These are phyloP conservation scores for Drosophila peninsularis DNA, from an alignment of 2,888 invertebrate species.

Conservation along the genomic window DNA sequence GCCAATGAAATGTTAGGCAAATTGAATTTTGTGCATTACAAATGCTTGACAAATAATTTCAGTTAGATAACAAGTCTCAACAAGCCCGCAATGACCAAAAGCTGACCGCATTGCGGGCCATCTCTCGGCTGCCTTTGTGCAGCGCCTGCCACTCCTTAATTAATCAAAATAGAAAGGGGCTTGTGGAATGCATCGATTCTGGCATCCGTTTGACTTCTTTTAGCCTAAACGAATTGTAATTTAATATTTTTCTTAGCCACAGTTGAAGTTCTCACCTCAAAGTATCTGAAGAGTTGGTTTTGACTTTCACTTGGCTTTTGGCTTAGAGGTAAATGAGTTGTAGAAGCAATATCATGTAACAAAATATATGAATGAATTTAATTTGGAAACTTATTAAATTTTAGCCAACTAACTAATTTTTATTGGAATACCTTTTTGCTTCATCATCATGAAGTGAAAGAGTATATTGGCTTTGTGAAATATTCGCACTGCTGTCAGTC, in stretches of 20 bases:
- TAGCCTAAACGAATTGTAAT: neutral
- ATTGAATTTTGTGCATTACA: conserved; percentile 73
- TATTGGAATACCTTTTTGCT: no score
- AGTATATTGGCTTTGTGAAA: no score
- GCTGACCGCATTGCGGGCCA: conserved; percentile 22
- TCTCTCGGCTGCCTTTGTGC: conserved; percentile 9
- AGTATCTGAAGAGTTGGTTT: neutral
- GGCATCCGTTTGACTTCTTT: neutral
- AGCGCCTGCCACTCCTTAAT: neutral
- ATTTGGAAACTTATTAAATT: no score
- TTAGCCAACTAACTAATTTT: no score
- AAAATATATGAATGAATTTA: no score
- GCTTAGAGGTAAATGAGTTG: no score
- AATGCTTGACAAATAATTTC: conserved; percentile 70
- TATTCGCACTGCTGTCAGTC: no score
- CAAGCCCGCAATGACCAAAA: conserved; percentile 24
- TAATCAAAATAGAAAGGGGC: neutral
- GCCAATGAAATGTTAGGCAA: conserved; percentile 75
- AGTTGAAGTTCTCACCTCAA: neutral
- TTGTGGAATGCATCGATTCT: neutral
- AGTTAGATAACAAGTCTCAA: conserved; percentile 46
- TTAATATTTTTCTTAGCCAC: no score
- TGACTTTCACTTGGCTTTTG: neutral
- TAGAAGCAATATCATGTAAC: no score
- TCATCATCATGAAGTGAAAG: no score